Evolutionary conservation across 2,113 vertebrate genomes (phyloP), one percentile per base, ranked within the genome.

Genomic region (Anser cygnoides): DNA sequence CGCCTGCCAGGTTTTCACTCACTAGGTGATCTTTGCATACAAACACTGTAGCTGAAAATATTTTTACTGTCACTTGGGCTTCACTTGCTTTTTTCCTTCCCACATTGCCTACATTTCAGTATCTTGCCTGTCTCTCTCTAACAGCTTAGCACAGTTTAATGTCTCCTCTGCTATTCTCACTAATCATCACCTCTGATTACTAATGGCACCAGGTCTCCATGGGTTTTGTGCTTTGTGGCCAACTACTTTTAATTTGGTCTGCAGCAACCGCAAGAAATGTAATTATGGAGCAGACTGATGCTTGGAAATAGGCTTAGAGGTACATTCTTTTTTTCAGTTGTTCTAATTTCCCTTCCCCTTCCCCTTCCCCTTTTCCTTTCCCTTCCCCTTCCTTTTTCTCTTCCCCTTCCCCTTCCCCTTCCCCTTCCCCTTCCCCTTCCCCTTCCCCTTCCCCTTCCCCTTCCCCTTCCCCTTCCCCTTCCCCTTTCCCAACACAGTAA

Each of bases 161-260:
- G 35, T 81, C 84, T 81, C 37, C 35, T 92, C 57, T 91, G 87
- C 58, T 33, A 20, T 62, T 83, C 26, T 86, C 72, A 55, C 62
- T 96, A 71, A 87, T 88, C 43, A 68, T 92, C 54, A 70, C 50
- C 35, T 90, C 28, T 12, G 3, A 92, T 92, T 92, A 65, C 33
- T 74, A 59, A 59, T 23, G 31, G 41, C 83, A 93, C 11, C 25
- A 28, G n/a, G 14, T 90, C 29, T 86, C 66, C 70, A 35, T 70
- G 37, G 63, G 55, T 66, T 88, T 94, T 88, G 39, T 41, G 70
- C 82, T 96, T 82, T 73, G 41, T 90, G 73, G 39, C 19, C 74
- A 71, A 21, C 37, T 73, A 19, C 75, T 84, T 92, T 90, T 91
- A 91, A 87, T 91, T 86, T 75, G 39, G 43, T 89, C 86, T 78